Percentiles rank a stretch among this genome's conserved stretches.
phyloP scores from a whole-genome alignment of 37 sponge, comb jelly and placozoan species.

The Aplysina aerophoba region DNA sequence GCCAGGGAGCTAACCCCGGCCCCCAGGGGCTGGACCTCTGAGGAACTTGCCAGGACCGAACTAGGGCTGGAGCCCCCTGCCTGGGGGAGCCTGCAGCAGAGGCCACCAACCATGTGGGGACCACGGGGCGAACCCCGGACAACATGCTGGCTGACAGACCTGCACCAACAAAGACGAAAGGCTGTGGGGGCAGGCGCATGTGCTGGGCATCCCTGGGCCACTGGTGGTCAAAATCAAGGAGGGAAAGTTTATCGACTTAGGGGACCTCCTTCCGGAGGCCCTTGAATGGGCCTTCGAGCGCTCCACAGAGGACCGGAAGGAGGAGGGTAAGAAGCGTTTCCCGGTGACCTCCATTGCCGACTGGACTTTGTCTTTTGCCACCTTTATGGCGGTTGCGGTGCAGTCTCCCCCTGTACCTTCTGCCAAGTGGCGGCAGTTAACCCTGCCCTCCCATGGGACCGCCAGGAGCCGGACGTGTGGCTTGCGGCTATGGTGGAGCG shows the following conservation, averaged over 20 bases:
- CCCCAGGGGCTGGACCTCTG: too few species aligned
- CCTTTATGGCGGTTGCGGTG: conserved; percentile 1
- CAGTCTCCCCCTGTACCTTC: not conserved
- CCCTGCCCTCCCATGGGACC: conserved; percentile 22
- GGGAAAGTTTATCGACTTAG: conserved; percentile 10
- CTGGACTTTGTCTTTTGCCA: conserved; percentile 17
- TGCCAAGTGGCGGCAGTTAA: conserved; percentile 7
- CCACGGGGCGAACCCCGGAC: not conserved
- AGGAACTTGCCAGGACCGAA: too few species aligned
- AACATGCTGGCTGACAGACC: not conserved
- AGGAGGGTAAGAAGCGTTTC: not conserved
- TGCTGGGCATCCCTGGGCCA: not conserved
- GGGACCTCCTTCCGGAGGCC: conserved; percentile 36
- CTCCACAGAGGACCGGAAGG: conserved; percentile 17
- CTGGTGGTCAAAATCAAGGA: conserved; percentile 5
- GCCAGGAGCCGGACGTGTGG: conserved; percentile 17
- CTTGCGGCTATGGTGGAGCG: not conserved
- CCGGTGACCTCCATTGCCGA: not conserved
- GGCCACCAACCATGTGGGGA: too few species aligned
- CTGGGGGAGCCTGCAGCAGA: too few species aligned
- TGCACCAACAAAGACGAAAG: too few species aligned
- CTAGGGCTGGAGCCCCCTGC: too few species aligned
- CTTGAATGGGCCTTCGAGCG: not conserved
- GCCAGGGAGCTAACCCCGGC: too few species aligned
- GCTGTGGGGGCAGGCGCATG: too few species aligned